Evolutionary conservation across 1,140 invertebrate genomes (phyloP).

Genomic region (Rhagoletis zephyria): DNA sequence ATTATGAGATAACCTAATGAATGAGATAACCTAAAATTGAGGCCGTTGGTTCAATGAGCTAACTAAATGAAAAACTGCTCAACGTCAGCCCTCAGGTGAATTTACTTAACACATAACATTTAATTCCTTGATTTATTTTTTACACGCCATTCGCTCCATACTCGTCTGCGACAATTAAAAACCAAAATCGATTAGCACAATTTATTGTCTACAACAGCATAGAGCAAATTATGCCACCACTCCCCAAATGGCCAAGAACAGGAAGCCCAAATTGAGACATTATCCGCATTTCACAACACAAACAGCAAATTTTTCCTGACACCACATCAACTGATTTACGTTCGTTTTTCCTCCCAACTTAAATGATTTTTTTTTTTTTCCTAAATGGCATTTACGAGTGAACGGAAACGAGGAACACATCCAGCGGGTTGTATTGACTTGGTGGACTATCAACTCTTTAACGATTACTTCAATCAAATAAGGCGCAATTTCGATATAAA

Average conservation of each 20-base stretch:
- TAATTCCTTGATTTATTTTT: too few relatives aligned
- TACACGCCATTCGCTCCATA: too few relatives aligned
- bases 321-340: conserved; percentile 32
- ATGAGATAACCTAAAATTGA: too few relatives aligned
- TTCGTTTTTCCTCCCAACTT: not conserved
- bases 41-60: too few relatives aligned
- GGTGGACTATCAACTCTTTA: not conserved
- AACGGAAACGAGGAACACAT: not conserved
- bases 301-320: conserved; percentile 48
- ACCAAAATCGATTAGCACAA: conserved; percentile 31
- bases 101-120: too few relatives aligned
- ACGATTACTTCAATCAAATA: conserved; percentile 46
- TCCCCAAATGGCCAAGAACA: conserved; percentile 16
- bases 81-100: too few relatives aligned
- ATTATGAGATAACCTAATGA: too few relatives aligned
- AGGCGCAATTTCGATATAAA: conserved; percentile 29
- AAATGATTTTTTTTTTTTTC: not conserved
- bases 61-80: too few relatives aligned
- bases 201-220: conserved; percentile 31
- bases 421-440: not conserved
- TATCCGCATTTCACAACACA: conserved; percentile 42
- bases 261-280: conserved; percentile 49
- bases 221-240: conserved; percentile 34
- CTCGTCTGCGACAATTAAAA: conserved; percentile 12
- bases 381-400: conserved; percentile 12